A percentile compares a stretch with the other conserved stretches of the same genome.
phyloP scores from a whole-genome alignment of 2,113 vertebrate species.

The Gavia stellata region DNA sequence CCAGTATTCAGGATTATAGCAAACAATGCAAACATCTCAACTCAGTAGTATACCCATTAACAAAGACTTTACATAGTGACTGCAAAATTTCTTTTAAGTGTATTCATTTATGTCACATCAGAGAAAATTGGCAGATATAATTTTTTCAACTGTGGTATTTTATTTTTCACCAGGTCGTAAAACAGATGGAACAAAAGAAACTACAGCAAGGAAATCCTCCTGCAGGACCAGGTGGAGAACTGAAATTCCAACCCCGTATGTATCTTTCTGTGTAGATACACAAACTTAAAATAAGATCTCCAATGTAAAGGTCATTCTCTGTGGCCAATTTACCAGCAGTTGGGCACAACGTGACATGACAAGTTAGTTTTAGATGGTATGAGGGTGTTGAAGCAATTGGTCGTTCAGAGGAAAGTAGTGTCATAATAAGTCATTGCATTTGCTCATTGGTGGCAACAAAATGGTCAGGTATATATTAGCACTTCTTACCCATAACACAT shows the following conservation, averaged over 20 bases:
- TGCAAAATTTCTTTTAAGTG: neutral
- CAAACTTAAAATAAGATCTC: neutral
- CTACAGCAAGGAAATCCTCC: conserved; percentile 77
- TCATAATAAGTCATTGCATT: neutral
- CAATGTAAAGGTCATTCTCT: neutral
- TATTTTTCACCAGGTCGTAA: conserved; percentile 77
- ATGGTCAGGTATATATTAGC: neutral
- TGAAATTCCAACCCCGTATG: conserved; percentile 75
- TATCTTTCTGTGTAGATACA: neutral
- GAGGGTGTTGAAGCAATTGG: too few relatives aligned
- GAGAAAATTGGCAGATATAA: neutral
- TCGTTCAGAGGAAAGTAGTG: neutral
- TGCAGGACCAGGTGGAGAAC: conserved; percentile 75
- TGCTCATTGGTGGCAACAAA: neutral
- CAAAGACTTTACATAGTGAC: neutral
- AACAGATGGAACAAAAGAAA: conserved; percentile 92
- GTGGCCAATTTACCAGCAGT: neutral
- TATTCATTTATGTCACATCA: neutral
- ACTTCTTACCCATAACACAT: neutral
- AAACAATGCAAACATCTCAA: neutral
- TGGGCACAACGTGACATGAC: neutral
- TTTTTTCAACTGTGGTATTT: neutral
- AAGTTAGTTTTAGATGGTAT: neutral
- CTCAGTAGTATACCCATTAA: neutral
- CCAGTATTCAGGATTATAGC: neutral